Evolutionary conservation across 2,113 vertebrate genomes (phyloP).

Genomic region (Gnathonemus echidnorhynchus): DNA sequence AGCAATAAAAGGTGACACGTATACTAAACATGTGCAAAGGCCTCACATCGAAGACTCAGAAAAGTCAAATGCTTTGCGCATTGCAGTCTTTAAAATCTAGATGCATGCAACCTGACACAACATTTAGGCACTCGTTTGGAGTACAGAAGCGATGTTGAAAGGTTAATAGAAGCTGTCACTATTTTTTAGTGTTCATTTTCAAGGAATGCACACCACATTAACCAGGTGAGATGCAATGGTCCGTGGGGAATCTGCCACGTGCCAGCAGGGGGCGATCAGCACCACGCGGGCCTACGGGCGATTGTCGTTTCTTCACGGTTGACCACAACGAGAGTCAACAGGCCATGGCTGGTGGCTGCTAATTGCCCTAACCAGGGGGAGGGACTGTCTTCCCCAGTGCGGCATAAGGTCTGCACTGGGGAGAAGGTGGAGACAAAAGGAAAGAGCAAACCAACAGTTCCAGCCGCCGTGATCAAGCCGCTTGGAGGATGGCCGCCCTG

Average conservation of each 20-base stretch:
- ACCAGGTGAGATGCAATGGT: background rate
- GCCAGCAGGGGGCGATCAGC: background rate
- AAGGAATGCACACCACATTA: background rate
- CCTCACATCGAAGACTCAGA: background rate
- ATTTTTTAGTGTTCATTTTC: background rate
- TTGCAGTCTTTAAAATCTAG: background rate
- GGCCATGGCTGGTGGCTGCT: background rate
- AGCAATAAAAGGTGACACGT: constrained; percentile 22
- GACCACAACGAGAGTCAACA: background rate
- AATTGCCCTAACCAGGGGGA: background rate
- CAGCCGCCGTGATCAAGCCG: background rate
- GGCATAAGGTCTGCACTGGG: background rate
- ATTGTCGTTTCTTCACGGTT: background rate
- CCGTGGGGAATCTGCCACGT: background rate
- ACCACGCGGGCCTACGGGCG: background rate
- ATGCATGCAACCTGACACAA: background rate
- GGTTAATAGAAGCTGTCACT: background rate
- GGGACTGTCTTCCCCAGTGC: background rate
- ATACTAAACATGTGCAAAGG: background rate
- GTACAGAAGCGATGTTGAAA: background rate
- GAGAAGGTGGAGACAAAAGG: background rate
- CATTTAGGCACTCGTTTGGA: background rate
- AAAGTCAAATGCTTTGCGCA: background rate
- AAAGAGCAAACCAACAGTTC: background rate
- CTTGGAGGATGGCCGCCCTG: background rate